A percentile compares a stretch with the other conserved stretches of the same genome.
Evolutionary conservation across 23 tunicate species (phyloP).

Genomic region (Halocynthia aurantium): DNA sequence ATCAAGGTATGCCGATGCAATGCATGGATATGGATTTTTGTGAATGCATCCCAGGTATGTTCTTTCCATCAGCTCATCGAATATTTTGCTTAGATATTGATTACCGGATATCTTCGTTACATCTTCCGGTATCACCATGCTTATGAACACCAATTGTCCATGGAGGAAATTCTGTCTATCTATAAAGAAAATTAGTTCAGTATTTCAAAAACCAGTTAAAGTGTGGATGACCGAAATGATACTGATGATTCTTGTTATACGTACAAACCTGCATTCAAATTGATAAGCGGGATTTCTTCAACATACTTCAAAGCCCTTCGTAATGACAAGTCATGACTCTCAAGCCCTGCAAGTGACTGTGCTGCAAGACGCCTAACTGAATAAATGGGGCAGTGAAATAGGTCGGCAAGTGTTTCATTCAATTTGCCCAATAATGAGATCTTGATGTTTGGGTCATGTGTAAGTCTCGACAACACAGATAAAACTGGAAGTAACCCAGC

Average conservation of each 20-base stretch:
- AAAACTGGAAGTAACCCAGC: conserved; percentile 27
- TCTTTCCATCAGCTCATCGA: not conserved
- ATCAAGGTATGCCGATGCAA: not conserved
- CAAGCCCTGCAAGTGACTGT: conserved; percentile 14
- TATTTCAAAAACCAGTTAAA: too few relatives aligned
- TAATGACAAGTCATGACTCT: not conserved
- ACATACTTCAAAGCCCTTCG: not conserved
- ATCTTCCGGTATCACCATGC: not conserved
- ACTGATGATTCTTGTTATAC: too few relatives aligned
- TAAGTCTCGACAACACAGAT: conserved; percentile 30
- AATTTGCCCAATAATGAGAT: not conserved
- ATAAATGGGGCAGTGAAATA: conserved; percentile 19
- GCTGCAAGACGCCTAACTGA: conserved; percentile 25
- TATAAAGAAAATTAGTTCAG: too few relatives aligned
- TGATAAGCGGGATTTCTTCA: too few relatives aligned
- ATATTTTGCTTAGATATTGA: too few relatives aligned
- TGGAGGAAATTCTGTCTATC: not conserved
- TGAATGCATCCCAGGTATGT: not conserved
- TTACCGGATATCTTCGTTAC: not conserved
- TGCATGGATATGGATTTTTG: not conserved
- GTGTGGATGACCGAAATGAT: too few relatives aligned
- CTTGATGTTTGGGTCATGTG: not conserved
- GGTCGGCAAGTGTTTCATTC: not conserved
- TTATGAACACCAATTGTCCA: not conserved
- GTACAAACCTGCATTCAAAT: too few relatives aligned